Evolutionary conservation across 64 coral and sea anemone genomes (phyloP).

Genomic region (Pocillopora damicornis): DNA sequence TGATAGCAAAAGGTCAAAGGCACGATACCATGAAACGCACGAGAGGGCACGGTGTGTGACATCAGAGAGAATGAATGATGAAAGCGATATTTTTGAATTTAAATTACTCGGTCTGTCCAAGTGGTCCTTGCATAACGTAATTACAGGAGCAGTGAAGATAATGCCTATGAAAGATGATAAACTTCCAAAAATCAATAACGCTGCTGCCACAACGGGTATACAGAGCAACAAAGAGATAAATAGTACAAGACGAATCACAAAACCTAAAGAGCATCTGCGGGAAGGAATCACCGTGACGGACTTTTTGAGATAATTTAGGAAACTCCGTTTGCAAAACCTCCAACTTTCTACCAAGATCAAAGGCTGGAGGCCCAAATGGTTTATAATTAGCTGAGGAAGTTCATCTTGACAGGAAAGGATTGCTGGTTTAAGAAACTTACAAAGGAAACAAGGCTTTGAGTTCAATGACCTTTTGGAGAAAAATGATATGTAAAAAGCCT

Average conservation of each 20-base stretch:
- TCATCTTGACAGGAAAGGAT: not conserved
- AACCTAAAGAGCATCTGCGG: not conserved
- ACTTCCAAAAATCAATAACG: not conserved
- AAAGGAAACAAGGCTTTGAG: not conserved
- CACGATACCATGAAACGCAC: not conserved
- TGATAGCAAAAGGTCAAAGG: not conserved
- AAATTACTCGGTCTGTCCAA: too few relatives aligned
- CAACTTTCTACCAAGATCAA: not conserved
- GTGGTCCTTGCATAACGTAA: not conserved
- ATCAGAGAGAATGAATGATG: too few relatives aligned
- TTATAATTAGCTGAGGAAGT: not conserved
- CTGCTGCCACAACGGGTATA: not conserved
- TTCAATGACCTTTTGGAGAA: not conserved
- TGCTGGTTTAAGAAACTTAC: not conserved
- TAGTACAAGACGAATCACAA: not conserved
- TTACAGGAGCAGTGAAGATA: not conserved
- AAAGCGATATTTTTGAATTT: too few relatives aligned
- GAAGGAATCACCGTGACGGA: not conserved
- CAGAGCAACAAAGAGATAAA: not conserved
- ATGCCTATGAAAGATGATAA: not conserved
- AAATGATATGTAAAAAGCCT: not conserved
- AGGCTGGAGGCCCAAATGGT: conserved; percentile 3
- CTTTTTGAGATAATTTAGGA: not conserved
- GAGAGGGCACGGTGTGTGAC: not conserved
- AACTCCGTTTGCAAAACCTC: not conserved